A percentile compares a stretch with the other conserved stretches of the same genome.
phyloP scores from a whole-genome alignment of 2,797 vertebrate species.

The Rhabdomys pumilio region DNA sequence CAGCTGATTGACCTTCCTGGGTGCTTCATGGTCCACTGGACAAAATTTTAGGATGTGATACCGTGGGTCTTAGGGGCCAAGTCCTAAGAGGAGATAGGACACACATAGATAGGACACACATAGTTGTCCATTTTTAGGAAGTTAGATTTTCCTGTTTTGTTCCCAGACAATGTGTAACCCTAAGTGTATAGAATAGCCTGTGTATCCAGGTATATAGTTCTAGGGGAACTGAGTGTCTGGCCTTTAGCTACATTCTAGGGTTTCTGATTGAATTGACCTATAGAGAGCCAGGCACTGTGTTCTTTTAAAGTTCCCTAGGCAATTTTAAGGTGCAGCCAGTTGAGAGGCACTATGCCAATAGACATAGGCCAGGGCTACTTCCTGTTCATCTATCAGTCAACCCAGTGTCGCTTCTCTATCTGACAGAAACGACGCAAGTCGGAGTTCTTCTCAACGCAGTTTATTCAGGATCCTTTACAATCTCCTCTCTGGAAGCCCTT shows the following conservation, averaged over 20 bases:
- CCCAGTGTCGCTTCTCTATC: too few relatives aligned
- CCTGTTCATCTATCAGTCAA: rapidly evolving
- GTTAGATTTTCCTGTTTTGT: background rate
- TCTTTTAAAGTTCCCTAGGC: background rate
- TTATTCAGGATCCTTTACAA: too few relatives aligned
- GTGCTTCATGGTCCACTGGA: background rate
- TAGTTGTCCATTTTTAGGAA: background rate
- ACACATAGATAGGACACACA: too few relatives aligned
- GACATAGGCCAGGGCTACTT: background rate
- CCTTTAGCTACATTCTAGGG: background rate
- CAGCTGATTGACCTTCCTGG: background rate
- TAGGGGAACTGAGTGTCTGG: background rate
- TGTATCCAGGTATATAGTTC: background rate
- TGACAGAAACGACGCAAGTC: too few relatives aligned
- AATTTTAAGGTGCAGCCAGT: background rate
- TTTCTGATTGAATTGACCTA: background rate
- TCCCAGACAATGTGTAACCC: background rate
- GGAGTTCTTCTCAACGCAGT: too few relatives aligned
- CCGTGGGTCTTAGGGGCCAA: background rate
- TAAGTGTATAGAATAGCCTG: background rate
- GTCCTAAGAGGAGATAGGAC: background rate
- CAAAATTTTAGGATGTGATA: background rate
- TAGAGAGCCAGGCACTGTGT: background rate
- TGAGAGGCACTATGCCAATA: background rate
- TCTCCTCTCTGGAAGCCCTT: too few relatives aligned